Conservation (phyloP, 2,888 invertebrate species). For the Microplitis manilae region DNA sequence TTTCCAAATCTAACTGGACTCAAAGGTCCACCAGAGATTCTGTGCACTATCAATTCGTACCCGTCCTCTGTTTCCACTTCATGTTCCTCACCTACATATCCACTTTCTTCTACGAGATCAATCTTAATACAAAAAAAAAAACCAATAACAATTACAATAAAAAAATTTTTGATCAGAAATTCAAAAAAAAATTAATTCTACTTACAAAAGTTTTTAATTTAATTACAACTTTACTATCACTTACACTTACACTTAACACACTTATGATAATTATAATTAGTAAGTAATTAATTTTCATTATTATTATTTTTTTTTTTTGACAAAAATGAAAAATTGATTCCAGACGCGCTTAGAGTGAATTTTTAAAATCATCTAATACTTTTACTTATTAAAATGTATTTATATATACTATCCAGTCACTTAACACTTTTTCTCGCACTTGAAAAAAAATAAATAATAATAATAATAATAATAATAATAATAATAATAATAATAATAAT, state of each 20-base stretch:
- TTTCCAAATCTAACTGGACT: conserved; percentile 50
- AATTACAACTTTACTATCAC: not conserved
- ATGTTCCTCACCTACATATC: conserved; percentile 56
- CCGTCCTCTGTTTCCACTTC: conserved; percentile 56
- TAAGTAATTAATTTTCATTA: not conserved
- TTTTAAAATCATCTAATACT: not conserved
- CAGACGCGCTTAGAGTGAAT: not conserved
- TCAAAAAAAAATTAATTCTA: not conserved
- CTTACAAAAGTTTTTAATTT: not conserved
- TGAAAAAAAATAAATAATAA: not conserved
- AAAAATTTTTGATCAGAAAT: not conserved
- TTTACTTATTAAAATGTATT: not conserved
- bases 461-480: not conserved
- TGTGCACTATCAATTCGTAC: conserved; percentile 56
- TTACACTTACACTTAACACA: not conserved
- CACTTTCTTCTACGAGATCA: conserved; percentile 51
- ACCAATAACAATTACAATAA: not conserved
- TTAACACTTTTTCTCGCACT: not conserved
- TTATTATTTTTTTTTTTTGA: not conserved
- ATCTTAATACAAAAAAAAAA: conserved; percentile 43
- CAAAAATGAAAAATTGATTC: not conserved
- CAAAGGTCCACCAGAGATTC: conserved; percentile 54
- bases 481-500: not conserved
- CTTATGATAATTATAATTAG: not conserved
- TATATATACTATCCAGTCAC: not conserved